Evolutionary conservation across 2,888 invertebrate species (phyloP).

Genomic region (Poecilus cupreus): DNA sequence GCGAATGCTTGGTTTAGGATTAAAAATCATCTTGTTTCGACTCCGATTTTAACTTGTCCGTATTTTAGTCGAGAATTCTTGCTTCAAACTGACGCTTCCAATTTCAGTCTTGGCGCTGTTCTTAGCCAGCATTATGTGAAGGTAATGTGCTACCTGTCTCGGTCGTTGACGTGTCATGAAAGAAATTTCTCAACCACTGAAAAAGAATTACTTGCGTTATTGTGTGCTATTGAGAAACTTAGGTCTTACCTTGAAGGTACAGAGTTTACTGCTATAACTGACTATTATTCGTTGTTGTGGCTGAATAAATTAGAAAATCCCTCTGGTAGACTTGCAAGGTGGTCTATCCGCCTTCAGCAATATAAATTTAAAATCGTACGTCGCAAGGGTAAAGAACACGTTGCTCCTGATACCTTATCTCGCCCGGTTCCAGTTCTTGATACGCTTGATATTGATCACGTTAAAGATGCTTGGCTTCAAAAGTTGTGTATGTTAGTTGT

Average conservation of each 20-base stretch:
- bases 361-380: neutral
- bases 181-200: conserved; percentile 56
- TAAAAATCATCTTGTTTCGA: neutral
- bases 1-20: neutral
- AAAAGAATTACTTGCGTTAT: conserved; percentile 57
- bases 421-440: neutral
- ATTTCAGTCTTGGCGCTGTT: conserved; percentile 53
- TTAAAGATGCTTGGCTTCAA: too few relatives aligned
- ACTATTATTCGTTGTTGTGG: neutral
- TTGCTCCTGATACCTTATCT: conserved; percentile 56
- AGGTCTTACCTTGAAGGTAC: conserved; percentile 60
- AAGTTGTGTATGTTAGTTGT: too few relatives aligned
- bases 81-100: conserved; percentile 53
- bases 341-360: neutral
- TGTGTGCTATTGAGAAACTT: conserved; percentile 54
- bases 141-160: conserved; percentile 13
- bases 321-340: conserved; percentile 60
- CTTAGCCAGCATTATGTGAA: conserved; percentile 53
- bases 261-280: conserved; percentile 59
- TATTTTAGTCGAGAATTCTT: conserved; percentile 51
- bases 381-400: conserved; percentile 64
- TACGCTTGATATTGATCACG: neutral
- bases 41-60: neutral
- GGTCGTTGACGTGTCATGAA: conserved; percentile 29
- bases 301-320: neutral